These are phyloP conservation scores for Thera britannica DNA, from an alignment of 2,888 invertebrate species.

Conservation along the genomic window DNA sequence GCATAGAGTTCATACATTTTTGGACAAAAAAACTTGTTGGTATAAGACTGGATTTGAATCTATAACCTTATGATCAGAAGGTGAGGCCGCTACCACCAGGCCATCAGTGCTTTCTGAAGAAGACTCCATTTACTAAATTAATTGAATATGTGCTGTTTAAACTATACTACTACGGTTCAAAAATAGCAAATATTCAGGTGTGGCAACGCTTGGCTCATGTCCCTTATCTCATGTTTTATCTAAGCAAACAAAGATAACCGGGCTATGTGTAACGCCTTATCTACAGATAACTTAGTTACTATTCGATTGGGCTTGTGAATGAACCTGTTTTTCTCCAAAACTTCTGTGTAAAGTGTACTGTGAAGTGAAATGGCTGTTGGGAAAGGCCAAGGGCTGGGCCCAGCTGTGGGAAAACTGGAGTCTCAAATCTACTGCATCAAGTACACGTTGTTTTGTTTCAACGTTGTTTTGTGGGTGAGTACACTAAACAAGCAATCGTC, in stretches of 20 bases:
- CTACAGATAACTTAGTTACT: slow-evolving; percentile 71
- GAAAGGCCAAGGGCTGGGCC: slow-evolving; percentile 78
- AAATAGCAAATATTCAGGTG: slow-evolving; percentile 61
- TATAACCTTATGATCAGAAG: too few relatives aligned
- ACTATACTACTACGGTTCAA: slow-evolving; percentile 13
- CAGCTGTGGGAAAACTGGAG: slow-evolving; percentile 86
- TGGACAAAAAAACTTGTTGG: too few relatives aligned
- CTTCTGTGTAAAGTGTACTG: slow-evolving; percentile 46
- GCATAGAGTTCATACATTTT: too few relatives aligned
- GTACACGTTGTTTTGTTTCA: slow-evolving; percentile 92
- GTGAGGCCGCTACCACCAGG: too few relatives aligned
- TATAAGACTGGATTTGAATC: too few relatives aligned
- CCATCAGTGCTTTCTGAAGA: too few relatives aligned
- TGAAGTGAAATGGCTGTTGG: slow-evolving; percentile 83
- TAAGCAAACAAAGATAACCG: slow-evolving; percentile 79
- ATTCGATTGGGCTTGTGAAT: slow-evolving; percentile 59
- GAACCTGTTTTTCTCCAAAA: slow-evolving; percentile 50
- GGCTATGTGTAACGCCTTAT: slow-evolving; percentile 68
- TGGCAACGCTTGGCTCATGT: slow-evolving; percentile 61
- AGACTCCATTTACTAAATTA: too few relatives aligned
- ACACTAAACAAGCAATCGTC: neutral
- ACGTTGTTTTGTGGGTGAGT: slow-evolving; percentile 92
- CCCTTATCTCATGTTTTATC: slow-evolving; percentile 74
- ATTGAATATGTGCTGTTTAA: slow-evolving; percentile 8
- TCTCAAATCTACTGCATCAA: slow-evolving; percentile 92